A percentile compares a stretch with the other conserved stretches of the same genome.
Conservation (phyloP, 2,797 vertebrate genomes). For the Labeo calbasu region DNA sequence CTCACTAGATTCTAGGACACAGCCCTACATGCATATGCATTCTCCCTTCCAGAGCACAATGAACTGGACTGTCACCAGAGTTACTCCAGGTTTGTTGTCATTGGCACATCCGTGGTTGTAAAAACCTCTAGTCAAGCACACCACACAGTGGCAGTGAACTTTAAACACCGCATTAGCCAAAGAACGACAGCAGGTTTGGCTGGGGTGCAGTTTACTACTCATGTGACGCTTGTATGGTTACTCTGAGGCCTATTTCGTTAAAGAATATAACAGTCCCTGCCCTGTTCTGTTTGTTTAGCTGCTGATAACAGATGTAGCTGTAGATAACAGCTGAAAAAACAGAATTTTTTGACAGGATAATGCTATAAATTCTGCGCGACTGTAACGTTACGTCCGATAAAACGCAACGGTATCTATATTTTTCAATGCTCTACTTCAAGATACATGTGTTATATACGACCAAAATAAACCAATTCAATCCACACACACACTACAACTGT, state of each 20-base stretch:
- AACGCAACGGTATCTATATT: neutral
- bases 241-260: neutral
- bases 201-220: neutral
- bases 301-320: neutral
- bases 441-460: neutral
- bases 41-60: neutral
- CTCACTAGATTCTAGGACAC: neutral
- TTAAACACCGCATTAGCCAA: slow-evolving; percentile 12
- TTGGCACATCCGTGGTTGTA: neutral
- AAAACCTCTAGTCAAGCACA: slow-evolving; percentile 13
- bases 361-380: neutral
- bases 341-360: neutral
- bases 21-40: neutral
- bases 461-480: neutral
- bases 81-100: slow-evolving; percentile 8
- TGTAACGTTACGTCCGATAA: neutral
- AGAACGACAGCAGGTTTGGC: neutral
- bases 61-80: neutral
- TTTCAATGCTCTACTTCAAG: neutral
- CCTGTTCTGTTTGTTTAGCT: neutral
- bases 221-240: neutral
- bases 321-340: neutral
- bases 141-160: slow-evolving; percentile 35
- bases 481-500: neutral
- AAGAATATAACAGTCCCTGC: neutral